Conservation (phyloP, 2,888 invertebrate genomes). For the Epistrophe grossulariae region DNA sequence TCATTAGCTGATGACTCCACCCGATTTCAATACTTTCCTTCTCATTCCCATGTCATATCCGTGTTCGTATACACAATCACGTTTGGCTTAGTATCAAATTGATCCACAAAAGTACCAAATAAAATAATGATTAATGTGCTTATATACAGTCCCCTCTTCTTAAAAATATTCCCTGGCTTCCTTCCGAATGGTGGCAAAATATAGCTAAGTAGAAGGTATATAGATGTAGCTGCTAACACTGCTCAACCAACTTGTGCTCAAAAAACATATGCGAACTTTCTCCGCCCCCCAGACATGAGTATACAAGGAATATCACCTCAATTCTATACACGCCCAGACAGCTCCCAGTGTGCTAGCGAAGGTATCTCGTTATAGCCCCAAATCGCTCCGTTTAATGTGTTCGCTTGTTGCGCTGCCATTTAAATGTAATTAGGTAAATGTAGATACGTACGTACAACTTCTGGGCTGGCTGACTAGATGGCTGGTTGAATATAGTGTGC, state of each 20-base stretch:
- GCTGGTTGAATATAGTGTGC: conserved; percentile 40
- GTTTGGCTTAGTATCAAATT: conserved; percentile 56
- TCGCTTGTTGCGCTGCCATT: conserved; percentile 78
- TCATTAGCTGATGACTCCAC: conserved; percentile 6
- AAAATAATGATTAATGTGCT: conserved; percentile 66
- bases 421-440: conserved; percentile 78
- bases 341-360: background rate
- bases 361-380: conserved; percentile 43
- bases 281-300: conserved; percentile 44
- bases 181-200: conserved; percentile 10
- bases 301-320: conserved; percentile 46
- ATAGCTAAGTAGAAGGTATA: background rate
- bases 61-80: background rate
- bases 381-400: conserved; percentile 63
- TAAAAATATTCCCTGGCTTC: background rate
- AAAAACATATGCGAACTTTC: conserved; percentile 59
- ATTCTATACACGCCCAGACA: background rate
- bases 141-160: conserved; percentile 16
- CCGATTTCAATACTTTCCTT: background rate
- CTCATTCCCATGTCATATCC: background rate
- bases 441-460: conserved; percentile 57
- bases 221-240: background rate
- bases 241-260: conserved; percentile 24
- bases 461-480: conserved; percentile 55
- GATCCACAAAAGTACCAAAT: conserved; percentile 49